Evolutionary conservation across 2,888 invertebrate species (phyloP).

Genomic region (Melanchra persicariae): DNA sequence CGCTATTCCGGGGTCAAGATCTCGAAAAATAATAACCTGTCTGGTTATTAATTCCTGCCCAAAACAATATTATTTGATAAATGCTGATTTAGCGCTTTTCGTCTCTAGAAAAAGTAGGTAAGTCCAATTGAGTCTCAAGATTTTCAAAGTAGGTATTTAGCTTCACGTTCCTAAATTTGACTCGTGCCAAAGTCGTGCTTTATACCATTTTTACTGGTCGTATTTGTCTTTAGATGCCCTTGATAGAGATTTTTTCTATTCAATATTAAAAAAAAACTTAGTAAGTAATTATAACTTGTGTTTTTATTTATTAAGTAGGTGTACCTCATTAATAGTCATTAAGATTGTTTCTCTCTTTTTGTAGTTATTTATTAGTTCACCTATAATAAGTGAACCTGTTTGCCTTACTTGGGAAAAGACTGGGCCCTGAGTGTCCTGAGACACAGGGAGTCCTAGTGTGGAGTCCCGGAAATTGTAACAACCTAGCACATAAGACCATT

Average conservation of each 20-base stretch:
- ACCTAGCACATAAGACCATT: too few relatives aligned
- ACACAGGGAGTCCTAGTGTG: too few relatives aligned
- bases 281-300: too few relatives aligned
- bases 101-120: neutral
- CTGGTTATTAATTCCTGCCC: neutral
- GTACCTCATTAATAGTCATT: too few relatives aligned
- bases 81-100: neutral
- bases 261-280: neutral
- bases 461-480: too few relatives aligned
- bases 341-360: too few relatives aligned
- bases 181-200: conserved; percentile 9
- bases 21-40: neutral
- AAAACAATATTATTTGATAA: neutral
- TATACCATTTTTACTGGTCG: neutral
- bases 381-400: too few relatives aligned
- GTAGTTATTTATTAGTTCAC: too few relatives aligned
- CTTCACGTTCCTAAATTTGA: conserved; percentile 2
- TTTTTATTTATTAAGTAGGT: too few relatives aligned
- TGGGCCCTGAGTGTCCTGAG: too few relatives aligned
- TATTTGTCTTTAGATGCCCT: neutral
- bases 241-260: neutral
- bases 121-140: neutral
- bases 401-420: too few relatives aligned
- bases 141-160: neutral
- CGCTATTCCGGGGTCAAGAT: neutral